phyloP scores from a whole-genome alignment of 2,888 invertebrate genomes.

The Caenorhabditis plicata region DNA sequence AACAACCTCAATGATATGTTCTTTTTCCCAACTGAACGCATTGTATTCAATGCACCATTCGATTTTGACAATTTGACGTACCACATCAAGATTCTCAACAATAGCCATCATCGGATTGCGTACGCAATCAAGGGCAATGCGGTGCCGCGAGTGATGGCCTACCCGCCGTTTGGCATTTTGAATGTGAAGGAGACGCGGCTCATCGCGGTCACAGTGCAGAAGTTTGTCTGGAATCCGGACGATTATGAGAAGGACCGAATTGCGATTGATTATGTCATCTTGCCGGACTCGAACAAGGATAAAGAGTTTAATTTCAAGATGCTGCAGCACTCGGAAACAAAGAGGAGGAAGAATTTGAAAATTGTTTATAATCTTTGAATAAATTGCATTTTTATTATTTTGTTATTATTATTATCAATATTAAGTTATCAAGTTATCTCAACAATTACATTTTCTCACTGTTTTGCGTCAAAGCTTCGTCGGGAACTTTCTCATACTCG shows the following conservation, averaged over 20 bases:
- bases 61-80: conserved; percentile 33
- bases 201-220: conserved; percentile 26
- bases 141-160: conserved; percentile 29
- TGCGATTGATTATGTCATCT: conserved; percentile 30
- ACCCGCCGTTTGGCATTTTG: conserved; percentile 30
- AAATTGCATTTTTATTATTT: too few relatives aligned
- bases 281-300: conserved; percentile 15
- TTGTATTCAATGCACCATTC: conserved; percentile 33
- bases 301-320: conserved; percentile 16
- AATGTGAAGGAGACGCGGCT: conserved; percentile 5
- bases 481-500: background rate
- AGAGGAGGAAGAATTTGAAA: conserved; percentile 25
- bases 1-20: conserved; percentile 24
- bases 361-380: conserved; percentile 28
- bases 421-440: too few relatives aligned
- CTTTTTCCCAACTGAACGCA: conserved; percentile 16
- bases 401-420: too few relatives aligned
- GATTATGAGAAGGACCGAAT: conserved; percentile 26
- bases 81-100: conserved; percentile 30
- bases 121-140: conserved; percentile 33
- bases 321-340: conserved; percentile 21
- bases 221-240: conserved; percentile 16
- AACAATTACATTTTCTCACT: too few relatives aligned
- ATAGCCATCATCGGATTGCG: conserved; percentile 28
- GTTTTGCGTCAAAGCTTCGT: too few relatives aligned